phyloP scores from a whole-genome alignment of 2,797 vertebrate species.

The Hyperoplus immaculatus region DNA sequence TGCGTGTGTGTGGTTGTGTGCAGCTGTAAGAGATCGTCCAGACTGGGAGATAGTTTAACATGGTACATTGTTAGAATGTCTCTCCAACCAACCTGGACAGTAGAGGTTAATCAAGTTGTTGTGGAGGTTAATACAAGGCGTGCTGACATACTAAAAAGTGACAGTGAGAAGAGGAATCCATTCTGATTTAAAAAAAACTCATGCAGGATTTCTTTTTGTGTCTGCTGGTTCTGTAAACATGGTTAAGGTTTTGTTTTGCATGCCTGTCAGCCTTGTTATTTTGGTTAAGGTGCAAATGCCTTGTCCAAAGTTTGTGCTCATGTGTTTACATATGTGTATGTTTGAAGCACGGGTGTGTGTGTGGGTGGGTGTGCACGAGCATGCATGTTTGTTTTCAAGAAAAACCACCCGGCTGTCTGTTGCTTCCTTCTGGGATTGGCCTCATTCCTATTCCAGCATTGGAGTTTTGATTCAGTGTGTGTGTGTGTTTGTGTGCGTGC shows the following conservation, averaged over 20 bases:
- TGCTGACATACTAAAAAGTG: neutral
- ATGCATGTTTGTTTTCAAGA: conserved; percentile 45
- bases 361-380: conserved; percentile 9
- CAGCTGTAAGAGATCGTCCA: neutral
- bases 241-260: conserved; percentile 40
- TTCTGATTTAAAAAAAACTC: neutral
- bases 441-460: conserved; percentile 48
- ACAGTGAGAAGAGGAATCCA: neutral
- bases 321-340: conserved; percentile 47
- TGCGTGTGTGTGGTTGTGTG: conserved; percentile 23
- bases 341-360: conserved; percentile 44
- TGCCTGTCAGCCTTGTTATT: conserved; percentile 21
- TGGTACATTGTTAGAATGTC: neutral
- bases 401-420: conserved; percentile 50
- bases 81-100: neutral
- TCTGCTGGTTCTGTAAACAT: conserved; percentile 37
- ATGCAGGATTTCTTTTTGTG: neutral
- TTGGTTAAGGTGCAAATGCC: conserved; percentile 47
- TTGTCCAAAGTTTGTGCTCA: conserved; percentile 37
- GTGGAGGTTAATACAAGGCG: neutral
- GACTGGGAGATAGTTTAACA: neutral
- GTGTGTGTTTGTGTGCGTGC: conserved; percentile 29
- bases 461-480: conserved; percentile 50
- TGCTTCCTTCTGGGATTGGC: conserved; percentile 61
- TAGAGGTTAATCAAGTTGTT: neutral